Evolutionary conservation across 2,113 vertebrate genomes (phyloP).

Genomic region (Nyctereutes procyonoides): DNA sequence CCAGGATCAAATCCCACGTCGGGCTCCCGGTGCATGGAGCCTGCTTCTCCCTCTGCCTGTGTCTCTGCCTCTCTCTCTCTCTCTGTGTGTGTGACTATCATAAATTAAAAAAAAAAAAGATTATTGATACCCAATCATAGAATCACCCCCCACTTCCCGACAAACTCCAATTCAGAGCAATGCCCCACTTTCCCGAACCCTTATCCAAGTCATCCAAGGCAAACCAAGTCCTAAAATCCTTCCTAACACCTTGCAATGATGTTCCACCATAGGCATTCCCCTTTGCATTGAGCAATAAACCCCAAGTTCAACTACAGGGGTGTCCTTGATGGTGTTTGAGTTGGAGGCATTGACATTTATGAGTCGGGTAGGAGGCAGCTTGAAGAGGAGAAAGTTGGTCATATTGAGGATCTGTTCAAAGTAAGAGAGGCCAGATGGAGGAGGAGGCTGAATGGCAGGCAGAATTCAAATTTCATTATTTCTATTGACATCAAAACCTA

Average conservation of each 20-base stretch:
- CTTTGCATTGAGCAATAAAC: neutral
- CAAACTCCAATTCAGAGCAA: constrained; percentile 22
- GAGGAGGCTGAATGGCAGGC: neutral
- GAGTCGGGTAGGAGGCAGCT: neutral
- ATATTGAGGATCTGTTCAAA: neutral
- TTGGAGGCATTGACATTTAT: neutral
- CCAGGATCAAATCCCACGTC: no score
- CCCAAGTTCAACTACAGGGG: neutral
- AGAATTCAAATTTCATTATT: constrained; percentile 38
- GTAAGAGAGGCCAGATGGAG: neutral
- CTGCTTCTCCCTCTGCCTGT: no score
- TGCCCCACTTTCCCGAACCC: neutral
- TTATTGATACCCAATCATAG: neutral
- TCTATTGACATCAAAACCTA: neutral
- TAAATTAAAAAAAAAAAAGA: no score
- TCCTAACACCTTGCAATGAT: neutral
- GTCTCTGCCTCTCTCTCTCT: no score
- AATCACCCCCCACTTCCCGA: neutral
- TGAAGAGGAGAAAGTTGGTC: neutral
- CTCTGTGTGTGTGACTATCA: no score
- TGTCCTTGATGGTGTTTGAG: neutral
- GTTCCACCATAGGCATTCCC: neutral
- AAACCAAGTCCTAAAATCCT: neutral
- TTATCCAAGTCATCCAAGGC: neutral
- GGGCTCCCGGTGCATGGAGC: no score